Evolutionary conservation across 1,140 invertebrate species (phyloP).

Genomic region (Lepidurus apus): DNA sequence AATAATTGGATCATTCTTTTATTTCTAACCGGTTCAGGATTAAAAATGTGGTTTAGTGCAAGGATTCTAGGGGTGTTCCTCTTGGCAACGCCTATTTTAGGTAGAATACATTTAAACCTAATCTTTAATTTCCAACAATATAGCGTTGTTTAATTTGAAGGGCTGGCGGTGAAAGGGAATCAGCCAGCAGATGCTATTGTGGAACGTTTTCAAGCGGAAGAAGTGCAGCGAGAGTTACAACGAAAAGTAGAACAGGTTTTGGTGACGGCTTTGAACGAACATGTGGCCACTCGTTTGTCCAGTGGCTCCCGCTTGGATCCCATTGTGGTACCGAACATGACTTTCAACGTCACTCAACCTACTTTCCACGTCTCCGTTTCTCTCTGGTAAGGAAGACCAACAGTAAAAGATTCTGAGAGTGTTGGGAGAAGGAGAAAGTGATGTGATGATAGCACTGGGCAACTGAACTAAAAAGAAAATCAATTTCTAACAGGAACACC

Average conservation of each 20-base stretch:
- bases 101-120: neutral
- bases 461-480: no score
- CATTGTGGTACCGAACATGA: neutral
- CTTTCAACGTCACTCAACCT: neutral
- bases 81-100: neutral
- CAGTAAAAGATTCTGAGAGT: neutral
- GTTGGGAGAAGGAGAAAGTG: neutral
- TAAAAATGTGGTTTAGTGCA: no score
- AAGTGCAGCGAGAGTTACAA: neutral
- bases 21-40: no score
- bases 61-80: neutral
- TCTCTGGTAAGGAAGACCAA: neutral
- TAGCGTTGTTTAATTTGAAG: neutral
- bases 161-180: neutral
- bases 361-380: slow-evolving; percentile 2
- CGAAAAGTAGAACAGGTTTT: neutral
- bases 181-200: neutral
- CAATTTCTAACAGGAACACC: neutral
- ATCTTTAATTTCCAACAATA: neutral
- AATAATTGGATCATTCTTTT: no score
- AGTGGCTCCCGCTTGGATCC: neutral
- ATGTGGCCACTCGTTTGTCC: neutral
- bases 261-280: neutral
- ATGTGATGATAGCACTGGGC: neutral
- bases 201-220: neutral